These are phyloP conservation scores for Peribatodes rhomboidaria DNA, from an alignment of 2,888 invertebrate genomes.

Conservation along the genomic window DNA sequence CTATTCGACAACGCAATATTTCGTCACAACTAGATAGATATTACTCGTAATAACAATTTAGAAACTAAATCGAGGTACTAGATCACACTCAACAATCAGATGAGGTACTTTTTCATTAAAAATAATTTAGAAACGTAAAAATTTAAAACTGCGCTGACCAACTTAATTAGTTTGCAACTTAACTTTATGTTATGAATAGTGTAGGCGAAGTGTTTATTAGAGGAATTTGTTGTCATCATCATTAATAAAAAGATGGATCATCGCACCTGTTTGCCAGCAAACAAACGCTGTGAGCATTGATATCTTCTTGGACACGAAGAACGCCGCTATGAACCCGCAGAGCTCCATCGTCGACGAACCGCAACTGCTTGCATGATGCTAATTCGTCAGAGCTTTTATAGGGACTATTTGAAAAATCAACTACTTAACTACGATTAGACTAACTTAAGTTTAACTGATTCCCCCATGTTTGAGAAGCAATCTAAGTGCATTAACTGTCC, in stretches of 20 bases:
- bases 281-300: slow-evolving; percentile 65
- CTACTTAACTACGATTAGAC: not conserved
- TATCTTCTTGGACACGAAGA: slow-evolving; percentile 66
- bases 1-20: slow-evolving; percentile 40
- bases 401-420: not conserved
- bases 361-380: not conserved
- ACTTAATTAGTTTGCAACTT: too few species aligned
- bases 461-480: not conserved
- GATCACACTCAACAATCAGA: too few species aligned
- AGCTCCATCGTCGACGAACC: slow-evolving; percentile 55
- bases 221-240: too few species aligned
- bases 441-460: slow-evolving; percentile 2
- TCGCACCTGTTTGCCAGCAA: slow-evolving; percentile 70
- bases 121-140: too few species aligned
- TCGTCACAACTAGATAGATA: too few species aligned
- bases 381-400: not conserved
- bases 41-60: too few species aligned
- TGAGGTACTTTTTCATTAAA: too few species aligned
- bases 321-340: slow-evolving; percentile 58
- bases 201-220: too few species aligned
- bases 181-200: too few species aligned
- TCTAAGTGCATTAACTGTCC: not conserved
- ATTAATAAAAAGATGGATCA: not conserved
- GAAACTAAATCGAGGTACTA: too few species aligned
- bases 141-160: too few species aligned